These are phyloP conservation scores for Perdita meconis DNA, from an alignment of 2,888 invertebrate species.

Conservation along the genomic window DNA sequence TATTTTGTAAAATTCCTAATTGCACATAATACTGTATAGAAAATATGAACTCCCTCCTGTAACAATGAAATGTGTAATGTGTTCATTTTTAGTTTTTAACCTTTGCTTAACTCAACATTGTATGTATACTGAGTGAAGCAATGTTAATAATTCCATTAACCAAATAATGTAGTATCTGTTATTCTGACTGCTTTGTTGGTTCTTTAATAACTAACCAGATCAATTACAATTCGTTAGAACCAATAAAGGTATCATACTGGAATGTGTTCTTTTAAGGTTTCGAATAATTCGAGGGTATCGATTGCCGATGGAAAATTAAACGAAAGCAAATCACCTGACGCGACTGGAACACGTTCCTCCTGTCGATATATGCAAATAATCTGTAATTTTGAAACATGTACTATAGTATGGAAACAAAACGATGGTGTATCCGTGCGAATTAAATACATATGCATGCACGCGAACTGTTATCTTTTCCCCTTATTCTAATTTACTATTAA, in stretches of 20 bases:
- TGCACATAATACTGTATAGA: no score
- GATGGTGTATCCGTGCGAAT: slow-evolving; percentile 18
- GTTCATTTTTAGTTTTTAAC: no score
- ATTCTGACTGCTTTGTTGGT: no score
- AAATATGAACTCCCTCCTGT: no score
- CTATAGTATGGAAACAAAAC: slow-evolving; percentile 1
- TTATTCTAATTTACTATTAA: neutral
- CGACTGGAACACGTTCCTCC: slow-evolving; percentile 15
- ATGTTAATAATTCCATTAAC: no score
- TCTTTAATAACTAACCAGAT: neutral
- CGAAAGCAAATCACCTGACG: slow-evolving; percentile 32
- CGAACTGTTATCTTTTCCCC: neutral
- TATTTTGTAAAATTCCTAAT: no score
- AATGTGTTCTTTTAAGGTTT: slow-evolving; percentile 11
- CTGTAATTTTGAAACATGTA: slow-evolving; percentile 13
- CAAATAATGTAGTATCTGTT: no score
- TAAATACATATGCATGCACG: slow-evolving; percentile 8
- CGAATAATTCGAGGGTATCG: slow-evolving; percentile 29
- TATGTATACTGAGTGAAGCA: no score
- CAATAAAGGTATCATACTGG: neutral
- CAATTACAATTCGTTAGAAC: neutral
- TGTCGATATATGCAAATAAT: neutral
- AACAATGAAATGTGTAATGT: no score
- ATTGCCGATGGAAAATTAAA: slow-evolving; percentile 11
- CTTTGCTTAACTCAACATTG: no score